Conservation (phyloP, 2,797 vertebrate genomes). For the Falco rusticolus region DNA sequence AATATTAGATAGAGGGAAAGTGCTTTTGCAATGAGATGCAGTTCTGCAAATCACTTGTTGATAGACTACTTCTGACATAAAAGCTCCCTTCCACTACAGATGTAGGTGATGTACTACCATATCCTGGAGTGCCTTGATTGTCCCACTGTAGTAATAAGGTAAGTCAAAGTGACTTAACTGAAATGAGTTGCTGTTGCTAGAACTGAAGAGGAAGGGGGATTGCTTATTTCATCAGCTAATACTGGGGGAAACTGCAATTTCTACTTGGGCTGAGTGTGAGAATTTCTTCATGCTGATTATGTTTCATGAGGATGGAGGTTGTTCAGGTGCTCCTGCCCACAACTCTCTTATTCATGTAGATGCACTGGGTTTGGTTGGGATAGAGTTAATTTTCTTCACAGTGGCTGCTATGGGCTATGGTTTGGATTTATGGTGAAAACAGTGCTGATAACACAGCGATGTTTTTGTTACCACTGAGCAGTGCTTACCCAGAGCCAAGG, state of each 20-base stretch:
- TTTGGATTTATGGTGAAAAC: too few species aligned
- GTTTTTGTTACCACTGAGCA: neutral
- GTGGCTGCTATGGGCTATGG: too few species aligned
- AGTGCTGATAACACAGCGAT: too few species aligned
- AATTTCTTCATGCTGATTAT: neutral
- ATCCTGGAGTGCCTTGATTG: neutral
- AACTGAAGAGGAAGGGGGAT: neutral
- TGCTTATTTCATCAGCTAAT: neutral
- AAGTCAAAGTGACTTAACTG: neutral
- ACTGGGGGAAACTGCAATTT: neutral
- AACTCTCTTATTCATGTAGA: neutral
- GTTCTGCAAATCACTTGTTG: neutral
- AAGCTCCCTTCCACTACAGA: neutral
- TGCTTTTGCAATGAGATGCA: neutral
- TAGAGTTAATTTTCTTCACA: too few species aligned
- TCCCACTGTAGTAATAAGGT: neutral
- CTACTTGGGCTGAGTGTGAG: neutral
- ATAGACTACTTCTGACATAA: neutral
- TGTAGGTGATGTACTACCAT: neutral
- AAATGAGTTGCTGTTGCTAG: neutral
- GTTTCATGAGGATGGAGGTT: neutral
- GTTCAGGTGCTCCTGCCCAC: neutral
- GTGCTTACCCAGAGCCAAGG: neutral
- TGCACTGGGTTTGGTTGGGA: too few species aligned
- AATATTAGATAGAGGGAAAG: neutral